A percentile compares a stretch with the other conserved stretches of the same genome.
Evolutionary conservation across 2,888 invertebrate genomes (phyloP).

Genomic region (Drosophila limbata): DNA sequence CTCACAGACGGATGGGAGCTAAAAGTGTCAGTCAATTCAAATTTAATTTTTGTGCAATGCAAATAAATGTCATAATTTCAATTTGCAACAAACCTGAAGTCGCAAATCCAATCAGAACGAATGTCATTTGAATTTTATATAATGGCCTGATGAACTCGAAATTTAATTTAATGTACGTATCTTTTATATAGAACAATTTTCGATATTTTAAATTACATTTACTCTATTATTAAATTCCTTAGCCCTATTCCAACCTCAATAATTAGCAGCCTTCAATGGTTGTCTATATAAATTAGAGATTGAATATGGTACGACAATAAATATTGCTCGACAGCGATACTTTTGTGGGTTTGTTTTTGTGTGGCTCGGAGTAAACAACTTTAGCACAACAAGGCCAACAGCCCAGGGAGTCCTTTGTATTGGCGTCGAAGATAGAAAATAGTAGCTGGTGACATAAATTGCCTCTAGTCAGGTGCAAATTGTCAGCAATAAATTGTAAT

Average conservation of each 20-base stretch:
- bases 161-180: not conserved
- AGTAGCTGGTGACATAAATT: slow-evolving; percentile 70
- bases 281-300: slow-evolving; percentile 35
- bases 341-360: slow-evolving; percentile 36
- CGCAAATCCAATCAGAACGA: not conserved
- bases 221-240: not conserved
- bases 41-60: slow-evolving; percentile 20
- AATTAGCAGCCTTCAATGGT: slow-evolving; percentile 31
- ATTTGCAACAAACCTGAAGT: not conserved
- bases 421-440: slow-evolving; percentile 47
- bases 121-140: not conserved
- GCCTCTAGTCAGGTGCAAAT: slow-evolving; percentile 72
- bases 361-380: slow-evolving; percentile 62
- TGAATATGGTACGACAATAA: slow-evolving; percentile 54
- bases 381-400: slow-evolving; percentile 26
- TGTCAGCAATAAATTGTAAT: slow-evolving; percentile 78
- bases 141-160: not conserved
- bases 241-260: not conserved
- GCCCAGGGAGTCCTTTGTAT: slow-evolving; percentile 22
- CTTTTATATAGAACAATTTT: not conserved
- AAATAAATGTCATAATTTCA: slow-evolving; percentile 3
- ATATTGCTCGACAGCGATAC: slow-evolving; percentile 63
- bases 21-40: slow-evolving; percentile 37
- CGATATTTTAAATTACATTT: not conserved
- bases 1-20: not conserved